These are phyloP conservation scores for Tachuris rubrigastra DNA, from an alignment of 2,113 vertebrate genomes.

Conservation along the genomic window DNA sequence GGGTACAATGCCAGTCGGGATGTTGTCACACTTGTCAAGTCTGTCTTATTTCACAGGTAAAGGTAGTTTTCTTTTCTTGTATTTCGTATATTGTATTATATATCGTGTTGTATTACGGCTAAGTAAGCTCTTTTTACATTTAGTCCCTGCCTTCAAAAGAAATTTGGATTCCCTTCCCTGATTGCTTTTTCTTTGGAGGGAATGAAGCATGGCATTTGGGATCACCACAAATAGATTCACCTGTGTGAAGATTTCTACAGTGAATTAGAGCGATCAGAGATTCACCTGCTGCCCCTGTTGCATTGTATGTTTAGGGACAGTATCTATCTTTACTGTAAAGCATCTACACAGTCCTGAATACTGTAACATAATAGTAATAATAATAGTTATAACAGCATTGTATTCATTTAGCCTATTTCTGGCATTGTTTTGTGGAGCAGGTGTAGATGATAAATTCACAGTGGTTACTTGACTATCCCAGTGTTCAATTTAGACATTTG, in stretches of 20 bases:
- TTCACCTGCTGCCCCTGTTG: not conserved
- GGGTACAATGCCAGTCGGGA: conserved; percentile 98
- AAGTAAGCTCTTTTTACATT: not conserved
- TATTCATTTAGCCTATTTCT: not conserved
- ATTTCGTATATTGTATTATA: not conserved
- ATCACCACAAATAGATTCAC: not conserved
- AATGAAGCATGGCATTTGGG: not conserved
- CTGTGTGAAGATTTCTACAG: not conserved
- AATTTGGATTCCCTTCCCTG: not conserved
- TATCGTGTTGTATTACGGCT: too few relatives aligned
- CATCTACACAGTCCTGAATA: not conserved
- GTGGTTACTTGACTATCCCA: not conserved
- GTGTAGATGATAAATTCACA: not conserved
- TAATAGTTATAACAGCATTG: not conserved
- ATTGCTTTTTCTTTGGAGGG: not conserved
- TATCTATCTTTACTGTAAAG: not conserved
- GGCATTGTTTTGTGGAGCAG: not conserved
- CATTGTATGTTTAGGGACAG: not conserved
- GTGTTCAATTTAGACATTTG: not conserved
- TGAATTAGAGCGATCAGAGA: not conserved
- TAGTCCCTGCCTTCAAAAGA: not conserved
- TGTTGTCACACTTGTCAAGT: conserved; percentile 97
- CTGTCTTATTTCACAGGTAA: conserved; percentile 98
- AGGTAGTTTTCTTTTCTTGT: not conserved
- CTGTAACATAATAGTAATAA: not conserved